phyloP scores from a whole-genome alignment of 2,888 invertebrate species.

The Smittia aterrima region DNA sequence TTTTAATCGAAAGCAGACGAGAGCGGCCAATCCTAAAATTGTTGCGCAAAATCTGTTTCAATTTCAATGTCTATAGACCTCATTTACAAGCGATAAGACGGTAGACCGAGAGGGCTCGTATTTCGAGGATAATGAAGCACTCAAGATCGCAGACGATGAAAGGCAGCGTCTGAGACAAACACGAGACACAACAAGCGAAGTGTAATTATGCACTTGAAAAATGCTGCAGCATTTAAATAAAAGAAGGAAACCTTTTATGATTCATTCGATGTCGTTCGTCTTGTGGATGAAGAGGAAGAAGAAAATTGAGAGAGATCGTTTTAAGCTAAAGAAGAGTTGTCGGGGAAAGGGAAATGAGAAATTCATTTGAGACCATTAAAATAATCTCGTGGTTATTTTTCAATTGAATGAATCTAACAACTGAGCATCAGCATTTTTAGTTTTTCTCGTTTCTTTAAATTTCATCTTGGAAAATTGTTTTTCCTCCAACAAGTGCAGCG shows the following conservation, averaged over 20 bases:
- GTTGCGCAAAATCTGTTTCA: constrained; percentile 3
- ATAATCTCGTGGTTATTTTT: constrained; percentile 37
- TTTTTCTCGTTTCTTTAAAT: no score
- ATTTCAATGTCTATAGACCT: constrained; percentile 23
- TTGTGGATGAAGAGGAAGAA: not conserved
- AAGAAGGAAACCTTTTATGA: constrained; percentile 18
- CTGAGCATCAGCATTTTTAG: no score
- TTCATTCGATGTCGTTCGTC: constrained; percentile 22
- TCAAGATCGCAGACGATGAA: not conserved
- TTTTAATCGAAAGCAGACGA: constrained; percentile 22
- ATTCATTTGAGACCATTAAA: constrained; percentile 39
- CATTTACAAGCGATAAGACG: constrained; percentile 13
- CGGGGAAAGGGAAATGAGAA: constrained; percentile 24
- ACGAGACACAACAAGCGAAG: constrained; percentile 26
- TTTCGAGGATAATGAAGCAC: constrained; percentile 22
- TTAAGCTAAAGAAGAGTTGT: not conserved
- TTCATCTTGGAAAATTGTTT: no score
- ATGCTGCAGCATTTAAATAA: constrained; percentile 31
- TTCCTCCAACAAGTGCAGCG: no score
- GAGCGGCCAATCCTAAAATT: constrained; percentile 22
- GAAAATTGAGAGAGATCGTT: not conserved
- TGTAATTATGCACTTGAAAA: constrained; percentile 39
- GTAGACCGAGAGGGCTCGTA: not conserved
- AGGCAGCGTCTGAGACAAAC: constrained; percentile 26
- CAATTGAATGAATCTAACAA: constrained; percentile 28